A percentile compares a stretch with the other conserved stretches of the same genome.
phyloP scores from a whole-genome alignment of 2,797 vertebrate genomes.

The Botia kubotai region DNA sequence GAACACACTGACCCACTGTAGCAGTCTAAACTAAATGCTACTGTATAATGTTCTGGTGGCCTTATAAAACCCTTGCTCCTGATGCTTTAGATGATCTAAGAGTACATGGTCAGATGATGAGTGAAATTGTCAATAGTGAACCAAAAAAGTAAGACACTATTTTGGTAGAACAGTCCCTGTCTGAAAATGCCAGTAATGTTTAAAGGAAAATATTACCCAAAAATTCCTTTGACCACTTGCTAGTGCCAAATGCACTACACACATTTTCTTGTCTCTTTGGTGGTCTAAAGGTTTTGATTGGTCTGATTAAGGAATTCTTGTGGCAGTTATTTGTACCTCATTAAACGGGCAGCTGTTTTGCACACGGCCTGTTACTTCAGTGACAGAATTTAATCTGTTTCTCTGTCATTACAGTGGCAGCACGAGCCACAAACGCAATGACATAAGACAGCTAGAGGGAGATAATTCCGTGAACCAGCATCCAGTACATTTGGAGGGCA shows the following conservation, averaged over 20 bases:
- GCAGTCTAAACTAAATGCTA: conserved; percentile 8
- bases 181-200: not conserved
- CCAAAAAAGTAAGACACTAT: not conserved
- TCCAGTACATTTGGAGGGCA: not conserved
- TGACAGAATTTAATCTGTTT: not conserved
- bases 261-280: not conserved
- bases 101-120: not conserved
- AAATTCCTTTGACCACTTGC: not conserved
- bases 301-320: conserved; percentile 7
- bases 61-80: not conserved
- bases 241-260: not conserved
- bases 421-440: not conserved
- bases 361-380: conserved; percentile 1
- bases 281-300: conserved; percentile 9
- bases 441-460: not conserved
- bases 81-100: conserved; percentile 7
- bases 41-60: not conserved
- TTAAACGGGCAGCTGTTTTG: conserved; percentile 19
- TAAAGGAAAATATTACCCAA: not conserved
- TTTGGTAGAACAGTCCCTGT: not conserved
- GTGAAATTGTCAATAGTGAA: not conserved
- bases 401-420: not conserved
- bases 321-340: not conserved
- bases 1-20: not conserved
- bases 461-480: not conserved